Percentiles rank a stretch among this genome's conserved stretches.
Evolutionary conservation across 2,797 vertebrate genomes (phyloP).

Genomic region (Fistularia tabacaria): DNA sequence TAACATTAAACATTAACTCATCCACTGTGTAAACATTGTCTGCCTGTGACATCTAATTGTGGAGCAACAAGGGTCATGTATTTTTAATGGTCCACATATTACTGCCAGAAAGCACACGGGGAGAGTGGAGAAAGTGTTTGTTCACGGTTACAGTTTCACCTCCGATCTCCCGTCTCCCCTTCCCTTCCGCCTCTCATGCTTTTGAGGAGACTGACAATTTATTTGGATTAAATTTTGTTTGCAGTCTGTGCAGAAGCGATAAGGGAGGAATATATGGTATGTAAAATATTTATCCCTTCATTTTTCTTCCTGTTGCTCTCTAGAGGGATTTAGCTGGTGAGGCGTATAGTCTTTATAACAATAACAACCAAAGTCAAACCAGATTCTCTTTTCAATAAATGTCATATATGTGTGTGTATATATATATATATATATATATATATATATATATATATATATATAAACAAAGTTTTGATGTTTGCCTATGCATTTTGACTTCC

Average conservation of each 20-base stretch:
- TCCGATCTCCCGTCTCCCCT: constrained; percentile 41
- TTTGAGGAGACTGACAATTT: constrained; percentile 61
- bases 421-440: no score
- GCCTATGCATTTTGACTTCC: no score
- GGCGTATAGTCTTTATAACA: constrained; percentile 25
- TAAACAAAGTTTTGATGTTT: no score
- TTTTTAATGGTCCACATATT: constrained; percentile 48
- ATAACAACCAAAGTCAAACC: constrained; percentile 18
- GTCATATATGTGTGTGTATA: neutral
- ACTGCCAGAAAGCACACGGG: constrained; percentile 30
- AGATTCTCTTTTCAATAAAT: constrained; percentile 7
- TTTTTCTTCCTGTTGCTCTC: constrained; percentile 54
- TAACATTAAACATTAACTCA: constrained; percentile 47
- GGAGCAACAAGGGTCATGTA: constrained; percentile 43
- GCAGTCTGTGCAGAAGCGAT: constrained; percentile 68
- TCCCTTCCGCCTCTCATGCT: constrained; percentile 36
- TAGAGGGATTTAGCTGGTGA: constrained; percentile 47
- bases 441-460: no score
- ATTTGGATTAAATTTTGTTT: constrained; percentile 68
- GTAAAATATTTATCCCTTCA: constrained; percentile 63
- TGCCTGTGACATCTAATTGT: constrained; percentile 30
- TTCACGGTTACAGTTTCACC: constrained; percentile 41
- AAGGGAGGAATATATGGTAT: constrained; percentile 55
- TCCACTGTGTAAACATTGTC: constrained; percentile 40
- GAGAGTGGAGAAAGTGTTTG: constrained; percentile 31